phyloP scores from a whole-genome alignment of 2,797 vertebrate species.

The Knipowitschia caucasica region DNA sequence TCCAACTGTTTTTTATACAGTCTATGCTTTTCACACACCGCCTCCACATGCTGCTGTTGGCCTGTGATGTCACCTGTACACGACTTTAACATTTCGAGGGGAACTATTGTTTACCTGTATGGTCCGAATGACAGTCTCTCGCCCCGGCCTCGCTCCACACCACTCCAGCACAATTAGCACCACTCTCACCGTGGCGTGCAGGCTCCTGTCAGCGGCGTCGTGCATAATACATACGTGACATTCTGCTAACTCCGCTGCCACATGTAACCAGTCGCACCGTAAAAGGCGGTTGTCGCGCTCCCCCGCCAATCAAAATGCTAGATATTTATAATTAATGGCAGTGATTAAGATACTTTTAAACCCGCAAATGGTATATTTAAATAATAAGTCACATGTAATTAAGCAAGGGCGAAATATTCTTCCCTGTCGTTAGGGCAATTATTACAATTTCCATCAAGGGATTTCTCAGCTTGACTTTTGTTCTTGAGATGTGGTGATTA shows the following conservation, averaged over 20 bases:
- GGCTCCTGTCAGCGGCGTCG: conserved; percentile 66
- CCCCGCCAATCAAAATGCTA: conserved; percentile 77
- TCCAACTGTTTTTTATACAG: too few species aligned
- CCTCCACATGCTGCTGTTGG: too few species aligned
- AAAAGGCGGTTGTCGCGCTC: conserved; percentile 89
- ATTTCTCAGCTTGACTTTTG: conserved; percentile 96
- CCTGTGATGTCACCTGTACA: too few species aligned
- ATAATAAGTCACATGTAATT: conserved; percentile 97
- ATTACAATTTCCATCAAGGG: conserved; percentile 98
- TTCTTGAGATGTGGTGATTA: conserved; percentile 95
- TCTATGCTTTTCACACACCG: too few species aligned
- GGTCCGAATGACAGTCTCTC: conserved; percentile 48
- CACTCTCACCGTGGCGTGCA: conserved; percentile 55
- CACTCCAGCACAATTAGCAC: conserved; percentile 75
- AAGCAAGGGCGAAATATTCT: conserved; percentile 86
- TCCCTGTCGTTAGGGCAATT: conserved; percentile 96
- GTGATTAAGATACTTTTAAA: conserved; percentile 93
- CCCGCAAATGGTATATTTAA: conserved; percentile 95
- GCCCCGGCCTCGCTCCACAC: conserved; percentile 45
- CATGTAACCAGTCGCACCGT: conserved; percentile 90
- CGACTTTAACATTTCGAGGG: conserved; percentile 19
- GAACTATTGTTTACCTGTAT: conserved; percentile 36
- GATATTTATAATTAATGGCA: conserved; percentile 97
- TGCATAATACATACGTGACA: conserved; percentile 83
- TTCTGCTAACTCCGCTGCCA: conserved; percentile 84